Percentiles rank a stretch among this genome's conserved stretches.
Evolutionary conservation across 2,797 vertebrate genomes (phyloP).

Genomic region (Pogonophryne albipinna): DNA sequence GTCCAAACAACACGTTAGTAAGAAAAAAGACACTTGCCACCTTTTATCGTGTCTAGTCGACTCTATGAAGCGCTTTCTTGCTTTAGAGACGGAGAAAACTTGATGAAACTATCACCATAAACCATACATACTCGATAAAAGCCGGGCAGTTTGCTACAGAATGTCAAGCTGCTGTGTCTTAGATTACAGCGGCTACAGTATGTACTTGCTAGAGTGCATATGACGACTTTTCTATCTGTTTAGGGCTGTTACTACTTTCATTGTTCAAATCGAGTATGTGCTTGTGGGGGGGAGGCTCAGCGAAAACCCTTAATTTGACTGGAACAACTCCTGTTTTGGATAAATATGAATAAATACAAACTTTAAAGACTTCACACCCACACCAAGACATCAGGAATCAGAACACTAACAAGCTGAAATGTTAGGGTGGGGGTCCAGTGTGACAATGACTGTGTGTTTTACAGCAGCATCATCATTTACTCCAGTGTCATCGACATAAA

Average conservation of each 20-base stretch:
- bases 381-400: slow-evolving; percentile 12
- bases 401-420: slow-evolving; percentile 39
- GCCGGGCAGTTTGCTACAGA: neutral
- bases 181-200: neutral
- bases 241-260: neutral
- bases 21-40: neutral
- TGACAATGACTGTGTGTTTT: neutral
- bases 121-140: no score
- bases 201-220: neutral
- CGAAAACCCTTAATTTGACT: slow-evolving; percentile 25
- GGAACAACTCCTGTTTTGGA: slow-evolving; percentile 24
- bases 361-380: slow-evolving; percentile 34
- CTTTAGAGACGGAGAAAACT: neutral
- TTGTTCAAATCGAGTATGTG: neutral
- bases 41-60: neutral
- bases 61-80: neutral
- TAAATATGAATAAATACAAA: slow-evolving; percentile 65
- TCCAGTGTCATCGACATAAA: slow-evolving; percentile 47
- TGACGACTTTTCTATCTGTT: neutral
- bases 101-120: neutral
- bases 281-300: neutral
- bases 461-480: slow-evolving; percentile 24
- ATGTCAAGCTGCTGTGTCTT: neutral
- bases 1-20: neutral
- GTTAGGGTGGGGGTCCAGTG: neutral